Evolutionary conservation across 2,888 invertebrate species (phyloP).

Genomic region (Gisinianus flammeolus): DNA sequence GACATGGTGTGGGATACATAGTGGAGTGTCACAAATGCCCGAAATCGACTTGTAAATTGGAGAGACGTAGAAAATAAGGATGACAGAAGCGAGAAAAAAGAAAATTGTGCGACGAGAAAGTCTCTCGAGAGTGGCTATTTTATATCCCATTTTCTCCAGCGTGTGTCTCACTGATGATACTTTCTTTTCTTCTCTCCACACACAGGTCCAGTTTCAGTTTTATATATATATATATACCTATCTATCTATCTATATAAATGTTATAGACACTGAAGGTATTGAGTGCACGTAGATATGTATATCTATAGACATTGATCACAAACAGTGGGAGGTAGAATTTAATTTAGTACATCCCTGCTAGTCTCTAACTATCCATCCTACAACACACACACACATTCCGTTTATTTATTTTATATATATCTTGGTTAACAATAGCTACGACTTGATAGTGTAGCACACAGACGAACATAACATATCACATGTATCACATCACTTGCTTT

Average conservation of each 20-base stretch:
- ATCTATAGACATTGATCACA: too few relatives aligned
- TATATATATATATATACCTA: background rate
- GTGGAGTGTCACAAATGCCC: background rate
- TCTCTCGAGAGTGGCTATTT: background rate
- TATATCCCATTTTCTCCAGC: background rate
- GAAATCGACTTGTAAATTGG: background rate
- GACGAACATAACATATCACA: too few relatives aligned
- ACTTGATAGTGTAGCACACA: too few relatives aligned
- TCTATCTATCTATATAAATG: background rate
- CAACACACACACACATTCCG: background rate
- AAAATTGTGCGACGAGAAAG: background rate
- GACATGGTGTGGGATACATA: background rate
- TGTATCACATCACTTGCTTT: too few relatives aligned
- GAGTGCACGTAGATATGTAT: background rate
- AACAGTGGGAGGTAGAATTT: background rate
- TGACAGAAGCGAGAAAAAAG: background rate
- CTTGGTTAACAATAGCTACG: too few relatives aligned
- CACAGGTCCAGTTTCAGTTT: too few relatives aligned
- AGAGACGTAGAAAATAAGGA: slow-evolving; percentile 2
- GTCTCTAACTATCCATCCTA: background rate
- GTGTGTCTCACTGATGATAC: background rate
- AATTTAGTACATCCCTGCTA: background rate
- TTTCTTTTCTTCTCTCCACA: too few relatives aligned
- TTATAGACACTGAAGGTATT: too few relatives aligned
- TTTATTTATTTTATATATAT: too few relatives aligned